phyloP scores from a whole-genome alignment of 1,140 invertebrate genomes.

The Rhizoglyphus robini region DNA sequence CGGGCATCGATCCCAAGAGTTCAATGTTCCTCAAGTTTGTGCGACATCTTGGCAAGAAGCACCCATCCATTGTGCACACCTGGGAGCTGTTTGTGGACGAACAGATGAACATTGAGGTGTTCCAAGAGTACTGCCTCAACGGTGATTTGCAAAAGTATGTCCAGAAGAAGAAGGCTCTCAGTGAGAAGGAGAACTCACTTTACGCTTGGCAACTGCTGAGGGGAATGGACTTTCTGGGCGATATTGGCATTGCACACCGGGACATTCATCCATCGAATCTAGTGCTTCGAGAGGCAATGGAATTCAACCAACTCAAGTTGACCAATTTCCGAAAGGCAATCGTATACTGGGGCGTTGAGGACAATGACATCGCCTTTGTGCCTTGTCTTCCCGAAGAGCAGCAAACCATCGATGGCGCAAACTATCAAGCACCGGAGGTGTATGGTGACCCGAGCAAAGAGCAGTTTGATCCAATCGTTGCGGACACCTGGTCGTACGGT shows the following conservation, averaged over 20 bases:
- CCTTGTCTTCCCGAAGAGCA: neutral
- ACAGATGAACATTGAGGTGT: neutral
- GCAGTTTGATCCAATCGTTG: constrained; percentile 13
- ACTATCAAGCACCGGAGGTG: constrained; percentile 14
- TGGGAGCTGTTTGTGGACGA: constrained; percentile 7
- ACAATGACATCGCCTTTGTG: neutral
- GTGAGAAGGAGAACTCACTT: neutral
- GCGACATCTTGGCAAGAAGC: too few relatives aligned
- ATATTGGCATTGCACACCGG: too few relatives aligned
- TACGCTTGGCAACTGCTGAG: neutral
- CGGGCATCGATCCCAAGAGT: too few relatives aligned
- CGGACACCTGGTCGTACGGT: constrained; percentile 16
- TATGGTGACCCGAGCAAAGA: constrained; percentile 12
- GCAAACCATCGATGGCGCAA: neutral
- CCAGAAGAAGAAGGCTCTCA: neutral
- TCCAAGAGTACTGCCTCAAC: neutral
- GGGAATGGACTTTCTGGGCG: constrained; percentile 6
- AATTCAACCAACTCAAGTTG: neutral
- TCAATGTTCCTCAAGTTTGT: too few relatives aligned
- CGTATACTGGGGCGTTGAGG: neutral
- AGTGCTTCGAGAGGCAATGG: neutral
- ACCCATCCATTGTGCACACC: neutral
- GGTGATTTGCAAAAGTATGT: neutral
- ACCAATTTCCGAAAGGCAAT: neutral
- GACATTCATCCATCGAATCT: neutral